Percentiles rank a stretch among this genome's conserved stretches.
phyloP scores from a whole-genome alignment of 2,888 invertebrate genomes.

The Stegophylla sp. region DNA sequence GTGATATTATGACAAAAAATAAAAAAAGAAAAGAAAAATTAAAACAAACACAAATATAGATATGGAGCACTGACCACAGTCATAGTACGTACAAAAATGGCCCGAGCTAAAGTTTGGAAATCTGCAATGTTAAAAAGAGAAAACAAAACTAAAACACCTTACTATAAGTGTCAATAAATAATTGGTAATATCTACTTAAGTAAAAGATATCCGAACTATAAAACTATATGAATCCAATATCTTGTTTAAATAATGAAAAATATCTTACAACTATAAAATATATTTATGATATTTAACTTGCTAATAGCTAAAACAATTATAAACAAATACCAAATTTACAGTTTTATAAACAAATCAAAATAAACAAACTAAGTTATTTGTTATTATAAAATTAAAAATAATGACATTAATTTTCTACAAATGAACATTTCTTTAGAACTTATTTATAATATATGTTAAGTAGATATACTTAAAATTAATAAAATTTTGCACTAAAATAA shows the following conservation, averaged over 20 bases:
- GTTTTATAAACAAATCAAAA: neutral
- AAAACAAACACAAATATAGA: constrained; percentile 49
- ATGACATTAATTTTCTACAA: too few relatives aligned
- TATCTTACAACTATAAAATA: neutral
- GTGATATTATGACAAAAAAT: neutral
- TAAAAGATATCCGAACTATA: neutral
- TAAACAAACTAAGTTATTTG: neutral
- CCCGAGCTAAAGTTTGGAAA: constrained; percentile 79
- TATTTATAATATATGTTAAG: too few relatives aligned
- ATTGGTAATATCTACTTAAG: constrained; percentile 6
- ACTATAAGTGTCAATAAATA: constrained; percentile 29
- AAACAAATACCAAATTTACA: neutral
- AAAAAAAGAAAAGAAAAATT: constrained; percentile 20
- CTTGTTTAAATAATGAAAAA: neutral
- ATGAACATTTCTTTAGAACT: too few relatives aligned
- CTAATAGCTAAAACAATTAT: neutral
- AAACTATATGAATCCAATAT: neutral
- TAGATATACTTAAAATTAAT: too few relatives aligned
- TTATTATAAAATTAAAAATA: too few relatives aligned
- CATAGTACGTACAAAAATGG: constrained; percentile 72
- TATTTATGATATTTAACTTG: neutral
- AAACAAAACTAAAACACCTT: constrained; percentile 37
- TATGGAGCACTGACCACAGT: constrained; percentile 64
- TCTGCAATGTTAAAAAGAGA: constrained; percentile 69
- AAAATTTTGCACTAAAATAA: too few relatives aligned